Conservation (phyloP, 2,113 vertebrate genomes). For the Dipodomys ordii region DNA sequence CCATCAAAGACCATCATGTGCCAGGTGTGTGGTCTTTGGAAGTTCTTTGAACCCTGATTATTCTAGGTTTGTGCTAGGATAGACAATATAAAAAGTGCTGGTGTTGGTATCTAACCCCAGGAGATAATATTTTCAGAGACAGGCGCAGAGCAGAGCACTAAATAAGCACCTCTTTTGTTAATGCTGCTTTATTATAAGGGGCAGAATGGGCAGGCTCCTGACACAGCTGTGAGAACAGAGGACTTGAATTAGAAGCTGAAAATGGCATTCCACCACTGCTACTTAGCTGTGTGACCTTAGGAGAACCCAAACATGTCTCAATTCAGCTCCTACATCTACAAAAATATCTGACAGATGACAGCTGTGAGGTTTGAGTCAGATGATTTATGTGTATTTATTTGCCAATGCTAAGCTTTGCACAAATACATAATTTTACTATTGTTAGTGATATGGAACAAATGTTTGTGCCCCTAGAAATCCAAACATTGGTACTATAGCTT, state of each 20-base stretch:
- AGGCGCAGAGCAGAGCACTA: background rate
- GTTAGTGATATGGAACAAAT: background rate
- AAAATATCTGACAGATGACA: slow-evolving; percentile 4
- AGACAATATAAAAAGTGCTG: background rate
- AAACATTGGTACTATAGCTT: background rate
- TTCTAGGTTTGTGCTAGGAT: background rate
- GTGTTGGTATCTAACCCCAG: background rate
- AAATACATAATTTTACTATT: background rate
- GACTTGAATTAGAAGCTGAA: background rate
- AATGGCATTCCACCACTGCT: background rate
- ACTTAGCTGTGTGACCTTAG: background rate
- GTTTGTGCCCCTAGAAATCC: background rate
- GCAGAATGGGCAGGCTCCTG: background rate
- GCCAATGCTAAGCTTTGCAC: background rate
- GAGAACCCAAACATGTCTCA: background rate
- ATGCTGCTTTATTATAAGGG: background rate
- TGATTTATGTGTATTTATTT: background rate
- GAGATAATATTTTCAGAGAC: slow-evolving; percentile 16
- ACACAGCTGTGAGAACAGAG: background rate
- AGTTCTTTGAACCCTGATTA: background rate
- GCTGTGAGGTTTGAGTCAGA: background rate
- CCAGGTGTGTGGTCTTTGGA: background rate
- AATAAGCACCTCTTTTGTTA: background rate
- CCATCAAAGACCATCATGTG: background rate
- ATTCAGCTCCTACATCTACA: slow-evolving; percentile 4